phyloP scores from a whole-genome alignment of 2,113 vertebrate species.

The Rhinichthys klamathensis region DNA sequence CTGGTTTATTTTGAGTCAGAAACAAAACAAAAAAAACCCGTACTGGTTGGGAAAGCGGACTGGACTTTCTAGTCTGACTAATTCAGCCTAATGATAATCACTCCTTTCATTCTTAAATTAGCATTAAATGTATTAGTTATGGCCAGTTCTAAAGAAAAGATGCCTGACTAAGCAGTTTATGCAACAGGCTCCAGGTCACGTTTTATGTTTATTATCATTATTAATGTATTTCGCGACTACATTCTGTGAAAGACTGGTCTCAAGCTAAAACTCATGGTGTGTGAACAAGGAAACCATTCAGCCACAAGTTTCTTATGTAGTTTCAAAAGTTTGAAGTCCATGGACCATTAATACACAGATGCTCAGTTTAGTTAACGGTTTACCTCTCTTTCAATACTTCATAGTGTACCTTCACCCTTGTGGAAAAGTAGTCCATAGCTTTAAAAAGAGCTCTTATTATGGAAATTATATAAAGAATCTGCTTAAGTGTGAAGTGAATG shows the following conservation, averaged over 20 bases:
- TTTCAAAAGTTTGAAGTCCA: background rate
- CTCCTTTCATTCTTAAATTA: background rate
- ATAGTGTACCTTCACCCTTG: background rate
- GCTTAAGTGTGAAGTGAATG: no score
- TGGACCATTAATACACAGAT: background rate
- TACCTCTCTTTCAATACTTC: no score
- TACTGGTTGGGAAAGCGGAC: background rate
- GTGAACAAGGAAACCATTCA: background rate
- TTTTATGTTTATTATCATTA: no score
- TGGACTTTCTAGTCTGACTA: background rate
- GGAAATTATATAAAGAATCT: no score
- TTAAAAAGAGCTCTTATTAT: no score
- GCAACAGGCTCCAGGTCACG: background rate
- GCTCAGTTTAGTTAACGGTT: background rate
- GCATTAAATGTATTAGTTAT: background rate
- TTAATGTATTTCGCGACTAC: no score
- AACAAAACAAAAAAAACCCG: background rate
- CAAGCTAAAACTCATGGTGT: background rate
- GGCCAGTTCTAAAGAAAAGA: background rate
- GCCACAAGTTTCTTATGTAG: background rate
- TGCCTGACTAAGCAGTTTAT: background rate
- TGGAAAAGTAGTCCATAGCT: background rate
- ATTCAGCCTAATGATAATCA: background rate
- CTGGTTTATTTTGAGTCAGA: background rate
- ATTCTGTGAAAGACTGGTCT: no score